Evolutionary conservation across 2,113 vertebrate species (phyloP), one percentile per base, ranked within the genome.

Genomic region (Acrocephalus arundinaceus): DNA sequence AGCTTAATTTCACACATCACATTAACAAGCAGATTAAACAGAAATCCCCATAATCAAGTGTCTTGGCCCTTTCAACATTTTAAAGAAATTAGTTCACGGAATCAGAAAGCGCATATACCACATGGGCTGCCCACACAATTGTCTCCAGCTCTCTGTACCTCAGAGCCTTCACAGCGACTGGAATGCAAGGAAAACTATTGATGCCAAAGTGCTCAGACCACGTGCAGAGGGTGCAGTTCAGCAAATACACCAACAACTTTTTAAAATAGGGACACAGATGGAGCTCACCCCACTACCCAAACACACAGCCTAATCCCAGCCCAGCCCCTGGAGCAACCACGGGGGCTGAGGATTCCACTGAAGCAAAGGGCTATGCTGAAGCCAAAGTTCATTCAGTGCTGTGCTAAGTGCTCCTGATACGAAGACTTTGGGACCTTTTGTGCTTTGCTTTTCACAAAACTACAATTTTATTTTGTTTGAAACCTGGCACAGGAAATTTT

Each of bases 241-340:
- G n/a, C 35, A 90, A 83, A 84, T 20, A 18, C 33, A 71, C 4
- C 21, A n/a, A 30, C 3, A 45, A n/a, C 24, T 52, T 61, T 57
- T 70, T 37, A n/a, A 63, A 39, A 8, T 0, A n/a, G 48, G 41
- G 52, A 20, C 0, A 1, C 1, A 55, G 62, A 4, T 1, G 27
- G 52, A 87, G n/a, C 52, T 85, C 82, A 25, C 9, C 21, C 15
- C 37, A 43, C 14, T n/a, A 8, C 19, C 77, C 61, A 63, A 78
- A 46, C 39, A 41, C 11, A 19, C 16, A 73, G n/a, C 3, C 6
- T 23, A 28, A 31, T 37, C 31, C 23, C 37, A 89, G 68, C 37
- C 28, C 65, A 43, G 45, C 27, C 3, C 17, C 46, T 4, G 37
- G 7, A 63, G 46, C 39, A 30, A 18, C 39, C 16, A n/a, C 1